Percentiles rank a stretch among this genome's conserved stretches.
Evolutionary conservation across 2,113 vertebrate genomes (phyloP).

Genomic region (Syngnathus scovelli): DNA sequence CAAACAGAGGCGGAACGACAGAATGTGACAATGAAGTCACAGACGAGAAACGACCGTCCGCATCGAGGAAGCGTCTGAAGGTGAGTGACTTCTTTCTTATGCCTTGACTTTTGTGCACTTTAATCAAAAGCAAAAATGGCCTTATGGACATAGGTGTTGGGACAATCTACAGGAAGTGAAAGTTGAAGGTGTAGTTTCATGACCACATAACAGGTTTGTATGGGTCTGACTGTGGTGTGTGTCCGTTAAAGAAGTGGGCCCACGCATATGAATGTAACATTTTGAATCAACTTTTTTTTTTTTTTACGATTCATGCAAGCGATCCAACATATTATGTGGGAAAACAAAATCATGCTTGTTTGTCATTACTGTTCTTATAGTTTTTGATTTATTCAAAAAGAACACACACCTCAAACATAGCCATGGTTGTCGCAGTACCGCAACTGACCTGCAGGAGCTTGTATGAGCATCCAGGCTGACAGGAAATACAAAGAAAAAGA

Average conservation of each 20-base stretch:
- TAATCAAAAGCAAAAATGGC: not conserved
- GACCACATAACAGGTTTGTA: not conserved
- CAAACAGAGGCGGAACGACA: conserved; percentile 49
- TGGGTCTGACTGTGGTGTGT: not conserved
- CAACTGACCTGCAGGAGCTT: no score
- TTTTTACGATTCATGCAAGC: not conserved
- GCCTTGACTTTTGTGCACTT: no score
- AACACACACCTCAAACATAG: not conserved
- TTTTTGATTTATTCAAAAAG: not conserved
- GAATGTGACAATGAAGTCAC: conserved; percentile 37
- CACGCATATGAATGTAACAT: not conserved
- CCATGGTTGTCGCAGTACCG: not conserved
- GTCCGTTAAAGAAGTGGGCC: not conserved
- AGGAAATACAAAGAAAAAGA: not conserved
- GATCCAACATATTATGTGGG: not conserved
- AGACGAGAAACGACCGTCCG: conserved; percentile 15
- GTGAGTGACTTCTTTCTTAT: conserved; percentile 17
- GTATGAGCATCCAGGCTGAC: not conserved
- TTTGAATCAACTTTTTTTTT: not conserved
- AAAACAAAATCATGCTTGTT: not conserved
- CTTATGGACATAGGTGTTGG: not conserved
- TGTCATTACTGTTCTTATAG: not conserved
- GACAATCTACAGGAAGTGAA: not conserved
- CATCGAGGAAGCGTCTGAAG: conserved; percentile 25
- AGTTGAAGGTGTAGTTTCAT: not conserved